phyloP scores from a whole-genome alignment of 2,113 vertebrate species.

The Sigmodon hispidus region DNA sequence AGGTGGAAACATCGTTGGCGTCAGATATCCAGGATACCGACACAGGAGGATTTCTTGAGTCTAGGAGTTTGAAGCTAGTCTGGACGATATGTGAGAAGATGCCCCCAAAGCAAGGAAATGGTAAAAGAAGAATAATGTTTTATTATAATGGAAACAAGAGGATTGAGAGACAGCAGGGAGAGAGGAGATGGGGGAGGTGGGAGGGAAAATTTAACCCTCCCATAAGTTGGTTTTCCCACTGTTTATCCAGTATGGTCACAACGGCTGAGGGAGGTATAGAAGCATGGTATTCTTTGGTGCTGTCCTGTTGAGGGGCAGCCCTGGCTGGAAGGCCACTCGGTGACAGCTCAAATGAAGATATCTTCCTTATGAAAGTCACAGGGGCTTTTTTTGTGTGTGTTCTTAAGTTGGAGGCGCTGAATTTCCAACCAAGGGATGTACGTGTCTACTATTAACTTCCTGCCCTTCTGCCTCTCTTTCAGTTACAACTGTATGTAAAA shows the following conservation, averaged over 20 bases:
- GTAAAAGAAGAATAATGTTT: background rate
- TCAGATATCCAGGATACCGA: background rate
- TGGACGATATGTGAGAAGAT: background rate
- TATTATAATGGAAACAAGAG: background rate
- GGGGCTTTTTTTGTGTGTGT: background rate
- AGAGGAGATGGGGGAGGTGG: background rate
- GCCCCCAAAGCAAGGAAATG: background rate
- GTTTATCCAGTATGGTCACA: too few relatives aligned
- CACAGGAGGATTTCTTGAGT: background rate
- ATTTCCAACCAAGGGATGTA: background rate
- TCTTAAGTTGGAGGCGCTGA: background rate
- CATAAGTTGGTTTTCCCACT: background rate
- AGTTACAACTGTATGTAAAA: background rate
- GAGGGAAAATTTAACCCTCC: background rate
- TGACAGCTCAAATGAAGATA: background rate
- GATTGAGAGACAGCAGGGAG: background rate
- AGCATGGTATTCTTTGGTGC: background rate
- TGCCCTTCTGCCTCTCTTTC: background rate
- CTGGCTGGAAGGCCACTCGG: background rate
- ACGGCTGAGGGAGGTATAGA: background rate
- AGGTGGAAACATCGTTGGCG: background rate
- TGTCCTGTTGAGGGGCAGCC: fast-evolving
- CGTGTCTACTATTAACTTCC: background rate
- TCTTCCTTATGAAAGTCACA: background rate
- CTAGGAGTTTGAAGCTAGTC: background rate